Evolutionary conservation across 2,113 vertebrate species (phyloP).

Genomic region (Carassius carassius): DNA sequence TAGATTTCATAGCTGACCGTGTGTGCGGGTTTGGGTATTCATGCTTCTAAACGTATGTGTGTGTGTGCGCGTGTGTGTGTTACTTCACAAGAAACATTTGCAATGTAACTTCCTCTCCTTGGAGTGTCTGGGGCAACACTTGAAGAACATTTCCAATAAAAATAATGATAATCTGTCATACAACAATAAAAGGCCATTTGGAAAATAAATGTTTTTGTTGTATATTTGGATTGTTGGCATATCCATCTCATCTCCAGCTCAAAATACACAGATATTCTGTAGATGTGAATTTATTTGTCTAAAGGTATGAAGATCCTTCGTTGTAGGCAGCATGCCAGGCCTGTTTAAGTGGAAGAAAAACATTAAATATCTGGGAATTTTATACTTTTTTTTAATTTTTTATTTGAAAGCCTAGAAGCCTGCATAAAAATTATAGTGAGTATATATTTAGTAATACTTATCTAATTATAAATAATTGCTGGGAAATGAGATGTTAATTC

Average conservation of each 20-base stretch:
- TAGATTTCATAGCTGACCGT: conserved; percentile 40
- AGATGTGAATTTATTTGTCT: no score
- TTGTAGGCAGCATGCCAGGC: not conserved
- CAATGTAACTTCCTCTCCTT: conserved; percentile 11
- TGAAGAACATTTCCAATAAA: conserved; percentile 44
- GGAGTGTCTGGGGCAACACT: conserved; percentile 2
- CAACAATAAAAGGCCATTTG: conserved; percentile 62
- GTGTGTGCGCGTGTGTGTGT: not conserved
- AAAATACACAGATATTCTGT: not conserved
- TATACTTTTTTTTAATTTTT: not conserved
- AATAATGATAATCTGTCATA: conserved; percentile 54
- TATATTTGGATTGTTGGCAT: not conserved
- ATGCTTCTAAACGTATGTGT: not conserved
- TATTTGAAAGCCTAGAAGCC: not conserved
- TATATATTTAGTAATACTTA: not conserved
- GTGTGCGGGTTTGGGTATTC: conserved; percentile 39
- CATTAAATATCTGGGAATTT: not conserved
- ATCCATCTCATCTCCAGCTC: not conserved
- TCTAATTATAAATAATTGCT: not conserved
- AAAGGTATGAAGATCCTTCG: no score
- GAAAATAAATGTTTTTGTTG: not conserved
- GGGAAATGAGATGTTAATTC: not conserved
- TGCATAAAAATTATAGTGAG: not conserved
- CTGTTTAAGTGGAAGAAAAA: not conserved
- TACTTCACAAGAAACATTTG: conserved; percentile 33